Evolutionary conservation across 2,113 vertebrate genomes (phyloP).

Genomic region (Canis aureus): DNA sequence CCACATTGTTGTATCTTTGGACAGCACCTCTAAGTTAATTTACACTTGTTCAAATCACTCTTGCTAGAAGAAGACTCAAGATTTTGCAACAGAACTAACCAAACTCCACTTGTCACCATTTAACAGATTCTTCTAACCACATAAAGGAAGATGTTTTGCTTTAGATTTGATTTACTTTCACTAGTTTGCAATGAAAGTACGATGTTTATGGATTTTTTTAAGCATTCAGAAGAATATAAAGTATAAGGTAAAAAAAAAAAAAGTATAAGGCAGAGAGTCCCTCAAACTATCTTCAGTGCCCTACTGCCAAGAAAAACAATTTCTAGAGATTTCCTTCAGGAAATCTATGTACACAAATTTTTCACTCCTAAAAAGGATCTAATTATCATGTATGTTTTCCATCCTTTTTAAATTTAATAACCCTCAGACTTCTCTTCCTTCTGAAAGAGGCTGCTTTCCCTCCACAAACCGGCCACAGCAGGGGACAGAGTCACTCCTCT

Average conservation of each 20-base stretch:
- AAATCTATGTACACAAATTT: background rate
- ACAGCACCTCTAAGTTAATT: background rate
- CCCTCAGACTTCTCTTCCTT: background rate
- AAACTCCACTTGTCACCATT: background rate
- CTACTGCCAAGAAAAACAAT: background rate
- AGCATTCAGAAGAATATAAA: background rate
- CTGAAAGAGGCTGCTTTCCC: background rate
- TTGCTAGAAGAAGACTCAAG: background rate
- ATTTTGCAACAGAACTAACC: slow-evolving; percentile 11
- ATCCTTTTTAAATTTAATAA: background rate
- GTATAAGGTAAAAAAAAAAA: background rate
- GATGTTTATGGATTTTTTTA: background rate
- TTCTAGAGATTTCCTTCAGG: slow-evolving; percentile 30
- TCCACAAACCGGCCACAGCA: background rate
- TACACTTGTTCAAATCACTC: background rate
- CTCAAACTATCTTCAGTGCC: background rate
- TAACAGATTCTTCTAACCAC: slow-evolving; percentile 18
- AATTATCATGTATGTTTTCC: background rate
- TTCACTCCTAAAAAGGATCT: slow-evolving; percentile 12
- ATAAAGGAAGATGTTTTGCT: slow-evolving; percentile 38
- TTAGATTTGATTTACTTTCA: slow-evolving; percentile 20
- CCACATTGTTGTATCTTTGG: background rate
- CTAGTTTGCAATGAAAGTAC: slow-evolving; percentile 11
- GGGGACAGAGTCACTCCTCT: background rate
- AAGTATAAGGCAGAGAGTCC: background rate